Base-by-base conservation (phyloP, 2,888 invertebrate species). In the Cephus spinipes region DNA sequence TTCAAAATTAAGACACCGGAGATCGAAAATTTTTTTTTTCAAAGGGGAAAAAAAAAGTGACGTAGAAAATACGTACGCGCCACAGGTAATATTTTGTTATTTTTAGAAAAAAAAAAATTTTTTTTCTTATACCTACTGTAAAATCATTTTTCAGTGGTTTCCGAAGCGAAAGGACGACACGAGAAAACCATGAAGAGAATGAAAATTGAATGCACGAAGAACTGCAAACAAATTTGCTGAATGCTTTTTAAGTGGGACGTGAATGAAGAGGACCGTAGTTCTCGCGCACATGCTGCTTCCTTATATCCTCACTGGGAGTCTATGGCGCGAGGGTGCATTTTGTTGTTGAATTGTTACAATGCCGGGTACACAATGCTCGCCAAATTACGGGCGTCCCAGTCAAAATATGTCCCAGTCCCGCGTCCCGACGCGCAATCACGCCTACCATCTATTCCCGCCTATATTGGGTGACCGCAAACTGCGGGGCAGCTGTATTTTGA, bases 401-500 rank as follows among this genome's bases (percentile, higher is more conserved):
- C 90, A 90, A 90, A 90, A 90, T 90, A 90, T 87, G 83, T 84
- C 83, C 81, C 83, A 82, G 80, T 80, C 69, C 69, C 78, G 73
- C 80, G 79, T 73, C 77, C 81, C 79, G 81, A 76, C 77, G 78
- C 78, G 75, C 80, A 84, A 85, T 85, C 85, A 82, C 79, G 78
- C 81, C 81, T 82, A 80, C 81, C 79, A 85, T 85, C 85, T 83
- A 82, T 80, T 77, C 76, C 82, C 73, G 77, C 81, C 79, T 79
- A 83, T 83, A 83, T 82, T 86, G 90, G 88, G 86, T 84, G 87
- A 89, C 90, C 90, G 86, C 90, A 90, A 89, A 89, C 90, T 87
- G 87, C 87, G 84, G 80, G 84, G 81, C 88, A 91, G 91, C 91
- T 91, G 91, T 89, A 88, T 90, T 91, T 90, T 89, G 86, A 88